Percentiles rank a stretch among this genome's conserved stretches.
These are phyloP conservation scores for Aurelia sp. DNA, from an alignment of 30 jellyfish, hydroid and myxozoan genomes.

Conservation along the genomic window DNA sequence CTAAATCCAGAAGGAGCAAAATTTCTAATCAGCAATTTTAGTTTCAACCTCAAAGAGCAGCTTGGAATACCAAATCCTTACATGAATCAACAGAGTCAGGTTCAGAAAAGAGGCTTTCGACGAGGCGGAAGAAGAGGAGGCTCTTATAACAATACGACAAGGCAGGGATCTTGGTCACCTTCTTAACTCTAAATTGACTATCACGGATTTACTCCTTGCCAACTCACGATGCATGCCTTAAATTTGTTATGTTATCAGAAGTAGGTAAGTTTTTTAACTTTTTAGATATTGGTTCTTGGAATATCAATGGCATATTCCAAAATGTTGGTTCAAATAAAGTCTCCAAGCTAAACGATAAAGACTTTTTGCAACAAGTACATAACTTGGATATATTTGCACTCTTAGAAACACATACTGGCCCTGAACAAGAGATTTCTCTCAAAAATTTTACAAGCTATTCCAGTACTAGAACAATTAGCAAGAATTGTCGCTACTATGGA, in stretches of 20 bases:
- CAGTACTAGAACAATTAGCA: not conserved
- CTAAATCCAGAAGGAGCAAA: not conserved
- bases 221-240: too few species aligned
- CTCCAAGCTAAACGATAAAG: not conserved
- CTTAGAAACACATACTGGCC: slow-evolving; percentile 26
- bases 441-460: not conserved
- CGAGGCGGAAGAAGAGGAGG: slow-evolving; percentile 12
- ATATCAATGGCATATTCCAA: not conserved
- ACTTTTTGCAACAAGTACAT: not conserved
- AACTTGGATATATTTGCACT: slow-evolving; percentile 12
- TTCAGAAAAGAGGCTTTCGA: not conserved
- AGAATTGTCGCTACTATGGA: slow-evolving; percentile 18
- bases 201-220: not conserved
- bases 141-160: not conserved
- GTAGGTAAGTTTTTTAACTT: slow-evolving; percentile 6
- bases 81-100: not conserved
- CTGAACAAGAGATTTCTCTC: not conserved
- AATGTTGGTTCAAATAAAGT: slow-evolving; percentile 4
- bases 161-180: slow-evolving; percentile 6
- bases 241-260: not conserved
- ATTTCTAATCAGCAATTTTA: not conserved
- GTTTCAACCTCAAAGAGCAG: not conserved
- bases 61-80: not conserved
- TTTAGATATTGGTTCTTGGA: slow-evolving; percentile 14
- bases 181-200: not conserved